These are phyloP conservation scores for Cossypha heuglini DNA, from an alignment of 2,797 vertebrate species.

Conservation along the genomic window DNA sequence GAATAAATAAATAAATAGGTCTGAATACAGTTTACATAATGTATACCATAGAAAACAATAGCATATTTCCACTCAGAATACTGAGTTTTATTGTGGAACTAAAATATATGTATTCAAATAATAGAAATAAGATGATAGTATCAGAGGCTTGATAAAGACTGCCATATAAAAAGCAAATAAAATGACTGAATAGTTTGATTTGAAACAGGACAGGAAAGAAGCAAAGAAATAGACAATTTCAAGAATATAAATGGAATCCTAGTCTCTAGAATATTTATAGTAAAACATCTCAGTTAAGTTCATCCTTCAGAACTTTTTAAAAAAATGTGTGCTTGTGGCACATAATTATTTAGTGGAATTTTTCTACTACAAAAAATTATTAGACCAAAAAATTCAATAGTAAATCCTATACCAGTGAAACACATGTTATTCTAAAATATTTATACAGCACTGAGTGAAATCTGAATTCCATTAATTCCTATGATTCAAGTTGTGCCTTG, in stretches of 20 bases:
- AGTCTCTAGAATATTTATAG: background rate
- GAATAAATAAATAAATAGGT: background rate
- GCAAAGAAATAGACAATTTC: background rate
- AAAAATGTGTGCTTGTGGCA: background rate
- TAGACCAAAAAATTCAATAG: background rate
- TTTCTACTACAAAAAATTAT: background rate
- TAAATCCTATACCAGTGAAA: background rate
- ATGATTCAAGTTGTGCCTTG: background rate
- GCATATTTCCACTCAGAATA: background rate
- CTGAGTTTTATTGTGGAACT: background rate
- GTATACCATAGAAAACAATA: background rate
- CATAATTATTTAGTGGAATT: background rate
- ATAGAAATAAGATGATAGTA: background rate
- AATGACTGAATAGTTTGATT: background rate
- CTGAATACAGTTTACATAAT: background rate
- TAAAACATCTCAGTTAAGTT: background rate
- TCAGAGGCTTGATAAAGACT: background rate
- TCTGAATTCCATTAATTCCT: background rate
- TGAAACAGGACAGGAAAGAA: background rate
- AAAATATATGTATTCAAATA: background rate
- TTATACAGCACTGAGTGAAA: background rate
- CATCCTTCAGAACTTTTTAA: accelerated
- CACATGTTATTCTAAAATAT: background rate
- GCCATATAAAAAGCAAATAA: background rate
- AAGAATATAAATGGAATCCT: background rate